Base-by-base conservation (phyloP, 2,888 invertebrate genomes). In the Sminthurinus aureus region DNA sequence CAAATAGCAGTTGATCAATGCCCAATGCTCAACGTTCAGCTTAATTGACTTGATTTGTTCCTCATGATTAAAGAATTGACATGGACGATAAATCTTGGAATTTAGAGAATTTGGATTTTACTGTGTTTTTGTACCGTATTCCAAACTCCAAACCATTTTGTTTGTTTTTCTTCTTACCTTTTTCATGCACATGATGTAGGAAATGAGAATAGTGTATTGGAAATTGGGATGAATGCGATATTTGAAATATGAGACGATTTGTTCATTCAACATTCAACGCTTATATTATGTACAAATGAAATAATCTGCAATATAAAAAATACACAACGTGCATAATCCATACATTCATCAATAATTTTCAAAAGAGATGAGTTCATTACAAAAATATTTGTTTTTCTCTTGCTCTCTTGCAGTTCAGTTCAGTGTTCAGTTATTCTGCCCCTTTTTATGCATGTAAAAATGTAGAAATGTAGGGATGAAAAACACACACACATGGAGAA, bases 21-120 rank as follows among this genome's bases (percentile, higher is more conserved):
- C n/a, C 26, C 50, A 26, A 64, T 64, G 64, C n/a, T 71, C 50
- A 26, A 64, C 66, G 67, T 24, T 38, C 79, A 79, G 69, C 50
- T 79, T 79, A 79, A 79, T 79, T 79, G 79, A 79, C 38, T 67
- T 79, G 79, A 79, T 79, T 79, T 79, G 79, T 79, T 79, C 69
- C 69, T 79, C 79, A 79, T 79, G 79, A 79, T 51, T 79, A n/a
- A 11, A 67, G n/a, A 38, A 67, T 38, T 79, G 79, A 79, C 79
- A 79, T 69, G 18, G 26, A 51, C 51, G 20, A 79, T 79, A 79
- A 79, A 79, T 79, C 67, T 58, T 58, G 18, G 15, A 58, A 58
- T 58, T 58, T 22, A 71, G 71, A 71, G 24, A 13, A 26, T 26
- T 71, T 71, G 24, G 3, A 26, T 26, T 71, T 71, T 26, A 24